These are phyloP conservation scores for Callipepla californica DNA, from an alignment of 2,113 vertebrate species.

Conservation along the genomic window DNA sequence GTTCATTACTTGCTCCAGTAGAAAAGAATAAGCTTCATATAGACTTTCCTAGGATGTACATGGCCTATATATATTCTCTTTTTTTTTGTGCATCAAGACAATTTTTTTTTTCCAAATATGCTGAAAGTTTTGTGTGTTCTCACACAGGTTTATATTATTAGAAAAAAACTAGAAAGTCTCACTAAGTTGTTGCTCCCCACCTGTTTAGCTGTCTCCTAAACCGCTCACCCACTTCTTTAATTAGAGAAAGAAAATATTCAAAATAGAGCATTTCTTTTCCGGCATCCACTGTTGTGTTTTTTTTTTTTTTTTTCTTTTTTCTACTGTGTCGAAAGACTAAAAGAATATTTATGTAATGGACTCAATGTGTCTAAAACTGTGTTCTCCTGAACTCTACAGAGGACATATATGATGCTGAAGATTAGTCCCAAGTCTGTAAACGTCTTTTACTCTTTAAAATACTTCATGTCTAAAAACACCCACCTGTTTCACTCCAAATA, in stretches of 20 bases:
- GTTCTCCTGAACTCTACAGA: not conserved
- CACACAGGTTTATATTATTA: not conserved
- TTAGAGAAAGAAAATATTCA: not conserved
- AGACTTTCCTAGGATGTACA: not conserved
- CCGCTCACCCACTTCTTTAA: not conserved
- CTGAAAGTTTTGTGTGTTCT: not conserved
- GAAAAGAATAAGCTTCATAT: not conserved
- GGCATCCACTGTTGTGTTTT: accelerated
- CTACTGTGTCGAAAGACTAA: not conserved
- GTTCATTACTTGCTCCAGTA: not conserved
- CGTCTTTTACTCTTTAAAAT: not conserved
- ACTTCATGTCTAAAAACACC: not conserved
- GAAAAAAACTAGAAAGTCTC: not conserved
- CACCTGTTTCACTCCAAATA: not conserved
- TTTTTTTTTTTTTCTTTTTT: not conserved
- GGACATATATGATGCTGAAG: not conserved
- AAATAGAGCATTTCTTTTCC: not conserved
- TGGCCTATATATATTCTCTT: not conserved
- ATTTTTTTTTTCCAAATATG: not conserved
- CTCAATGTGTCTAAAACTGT: not conserved
- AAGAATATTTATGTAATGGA: not conserved
- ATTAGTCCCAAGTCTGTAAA: not conserved
- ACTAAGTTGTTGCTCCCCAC: not conserved
- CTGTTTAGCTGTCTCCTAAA: not conserved
- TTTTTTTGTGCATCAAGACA: not conserved